Conservation (phyloP, 2,888 invertebrate species). For the Folsomia manolachei region DNA sequence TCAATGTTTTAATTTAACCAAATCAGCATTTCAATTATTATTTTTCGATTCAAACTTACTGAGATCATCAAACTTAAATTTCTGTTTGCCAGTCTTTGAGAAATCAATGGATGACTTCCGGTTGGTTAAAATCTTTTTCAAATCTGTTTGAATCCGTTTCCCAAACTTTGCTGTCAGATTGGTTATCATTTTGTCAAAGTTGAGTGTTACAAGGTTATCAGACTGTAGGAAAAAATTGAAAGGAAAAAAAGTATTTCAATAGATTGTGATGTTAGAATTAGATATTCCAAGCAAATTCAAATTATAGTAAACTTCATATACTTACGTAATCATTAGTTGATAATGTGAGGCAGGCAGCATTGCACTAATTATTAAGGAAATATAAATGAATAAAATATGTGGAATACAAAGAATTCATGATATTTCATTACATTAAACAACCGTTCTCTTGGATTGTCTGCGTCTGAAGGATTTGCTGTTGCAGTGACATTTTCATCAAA, state of each 20-base stretch:
- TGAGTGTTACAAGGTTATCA: background rate
- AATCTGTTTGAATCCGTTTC: background rate
- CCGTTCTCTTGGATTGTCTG: background rate
- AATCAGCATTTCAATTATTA: no score
- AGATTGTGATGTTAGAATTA: no score
- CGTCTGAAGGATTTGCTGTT: background rate
- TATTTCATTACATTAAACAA: background rate
- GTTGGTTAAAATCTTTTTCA: background rate
- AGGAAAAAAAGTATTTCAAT: no score
- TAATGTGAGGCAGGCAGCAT: background rate
- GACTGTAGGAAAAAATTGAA: no score
- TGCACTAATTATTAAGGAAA: background rate
- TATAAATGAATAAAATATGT: background rate
- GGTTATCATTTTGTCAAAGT: background rate
- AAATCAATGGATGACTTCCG: background rate
- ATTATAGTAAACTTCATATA: no score
- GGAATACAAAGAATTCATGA: background rate
- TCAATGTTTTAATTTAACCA: no score
- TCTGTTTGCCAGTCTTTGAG: background rate
- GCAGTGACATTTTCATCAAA: background rate
- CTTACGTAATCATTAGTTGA: background rate
- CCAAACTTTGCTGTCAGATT: background rate
- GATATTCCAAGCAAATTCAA: no score
- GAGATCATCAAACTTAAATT: slow-evolving; percentile 20
- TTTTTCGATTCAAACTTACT: slow-evolving; percentile 13